A percentile compares a stretch with the other conserved stretches of the same genome.
These are phyloP conservation scores for Caenorhabditis inopinata DNA, from an alignment of 1,140 invertebrate genomes.

Conservation along the genomic window DNA sequence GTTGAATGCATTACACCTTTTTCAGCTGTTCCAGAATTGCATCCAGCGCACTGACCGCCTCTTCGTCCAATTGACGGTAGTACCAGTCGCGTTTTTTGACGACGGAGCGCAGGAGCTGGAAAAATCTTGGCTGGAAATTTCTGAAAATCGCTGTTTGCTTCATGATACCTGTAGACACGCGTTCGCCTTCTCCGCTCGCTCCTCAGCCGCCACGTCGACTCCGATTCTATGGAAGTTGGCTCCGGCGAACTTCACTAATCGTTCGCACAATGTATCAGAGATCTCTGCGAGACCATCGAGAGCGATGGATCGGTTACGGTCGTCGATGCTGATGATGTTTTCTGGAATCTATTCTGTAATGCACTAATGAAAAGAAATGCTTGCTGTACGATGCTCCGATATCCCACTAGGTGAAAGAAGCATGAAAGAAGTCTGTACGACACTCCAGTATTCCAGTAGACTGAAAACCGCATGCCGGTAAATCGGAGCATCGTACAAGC, in stretches of 20 bases:
- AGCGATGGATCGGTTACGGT: neutral
- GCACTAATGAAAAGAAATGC: too few relatives aligned
- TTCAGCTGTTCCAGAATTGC: neutral
- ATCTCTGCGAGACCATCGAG: conserved; percentile 1
- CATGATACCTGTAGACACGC: neutral
- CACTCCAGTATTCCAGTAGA: too few relatives aligned
- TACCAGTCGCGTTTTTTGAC: neutral
- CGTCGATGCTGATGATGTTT: neutral
- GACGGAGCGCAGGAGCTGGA: neutral
- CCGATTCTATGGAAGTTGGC: neutral
- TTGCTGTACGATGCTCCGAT: too few relatives aligned
- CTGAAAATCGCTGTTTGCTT: too few relatives aligned
- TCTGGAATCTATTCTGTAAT: neutral
- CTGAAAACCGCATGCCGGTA: too few relatives aligned
- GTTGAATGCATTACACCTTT: too few relatives aligned
- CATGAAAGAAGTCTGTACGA: too few relatives aligned
- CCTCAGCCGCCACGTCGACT: neutral
- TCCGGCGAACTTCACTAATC: neutral
- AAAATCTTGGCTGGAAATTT: neutral
- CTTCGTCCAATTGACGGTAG: neutral
- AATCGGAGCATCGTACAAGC: too few relatives aligned
- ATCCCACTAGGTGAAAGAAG: too few relatives aligned
- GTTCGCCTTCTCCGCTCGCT: neutral
- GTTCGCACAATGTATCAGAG: neutral
- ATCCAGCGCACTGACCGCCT: neutral